Evolutionary conservation across 2,888 invertebrate genomes (phyloP), one percentile per base, ranked within the genome.

Genomic region (Eupithecia insigniata): DNA sequence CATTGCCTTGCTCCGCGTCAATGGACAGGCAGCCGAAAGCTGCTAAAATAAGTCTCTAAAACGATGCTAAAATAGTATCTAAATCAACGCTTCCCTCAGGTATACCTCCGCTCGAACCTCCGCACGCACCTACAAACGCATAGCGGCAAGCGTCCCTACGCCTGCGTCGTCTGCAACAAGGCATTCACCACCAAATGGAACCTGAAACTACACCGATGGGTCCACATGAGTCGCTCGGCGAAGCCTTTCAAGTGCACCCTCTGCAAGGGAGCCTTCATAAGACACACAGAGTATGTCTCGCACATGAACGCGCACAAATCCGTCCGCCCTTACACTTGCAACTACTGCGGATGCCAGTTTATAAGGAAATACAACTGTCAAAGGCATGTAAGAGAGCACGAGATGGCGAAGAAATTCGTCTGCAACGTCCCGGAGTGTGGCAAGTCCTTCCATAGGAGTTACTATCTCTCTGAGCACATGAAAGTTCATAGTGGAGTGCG

Each of bases 161-260:
- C 96, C 74, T 98, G 98, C 90, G 95, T 96, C 69, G 96, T 98
- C 70, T 98, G 98, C 92, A 97, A 96, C 85, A 98, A 98, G 87
- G 95, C 96, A 39, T 98, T 98, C 92, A 97, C 97, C 80, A 98
- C 98, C 80, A 97, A 97, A 88, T 98, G 98, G 97, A 98, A 98
- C 92, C 95, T 98, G 68, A 97, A 98, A 86, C 95, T 97, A 80
- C 98, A 98, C 92, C 96, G 97, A 79, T 98, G 98, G 98, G 97
- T 97, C 67, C 98, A 98, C 91, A 96, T 97, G 71, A 96, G 96
- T 68, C 96, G 98, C 76, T 96, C 97, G 22, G 95, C 97, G 36
- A 98, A 98, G 86, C 98, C 98, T 0, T 98, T 95, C 93, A 98
- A 98, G 88, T 98, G 98, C 90, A 95, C 95, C 77, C 95, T 96